Evolutionary conservation across 1,140 invertebrate genomes (phyloP).

Genomic region (Heliconius hermathena): DNA sequence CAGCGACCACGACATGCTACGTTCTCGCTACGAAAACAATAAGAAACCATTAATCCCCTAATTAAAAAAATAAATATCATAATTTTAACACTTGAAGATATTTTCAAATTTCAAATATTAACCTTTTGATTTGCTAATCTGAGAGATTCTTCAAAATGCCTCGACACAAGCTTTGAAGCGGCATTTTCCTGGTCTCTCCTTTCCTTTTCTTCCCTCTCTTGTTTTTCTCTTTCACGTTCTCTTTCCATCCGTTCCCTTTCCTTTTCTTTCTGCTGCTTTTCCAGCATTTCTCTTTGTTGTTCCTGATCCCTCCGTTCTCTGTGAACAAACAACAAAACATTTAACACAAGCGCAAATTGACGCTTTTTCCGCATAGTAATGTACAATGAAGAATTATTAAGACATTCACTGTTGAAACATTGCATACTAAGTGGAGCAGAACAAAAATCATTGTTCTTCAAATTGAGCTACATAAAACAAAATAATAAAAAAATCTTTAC

Average conservation of each 20-base stretch:
- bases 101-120: conserved; percentile 53
- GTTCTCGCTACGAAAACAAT: conserved; percentile 68
- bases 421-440: too few relatives aligned
- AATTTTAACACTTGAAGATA: neutral
- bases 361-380: neutral
- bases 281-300: conserved; percentile 83
- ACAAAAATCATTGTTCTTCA: too few relatives aligned
- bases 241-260: conserved; percentile 81
- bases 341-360: too few relatives aligned
- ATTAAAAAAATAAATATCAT: neutral
- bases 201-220: conserved; percentile 84
- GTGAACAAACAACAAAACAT: conserved; percentile 48
- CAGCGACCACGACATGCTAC: conserved; percentile 79
- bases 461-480: too few relatives aligned
- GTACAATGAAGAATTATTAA: too few relatives aligned
- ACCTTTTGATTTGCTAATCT: conserved; percentile 92
- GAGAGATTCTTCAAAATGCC: conserved; percentile 95
- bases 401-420: too few relatives aligned
- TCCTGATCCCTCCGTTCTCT: conserved; percentile 86
- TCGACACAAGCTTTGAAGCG: conserved; percentile 87
- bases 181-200: conserved; percentile 87
- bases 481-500: neutral
- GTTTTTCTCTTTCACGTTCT: conserved; percentile 82
- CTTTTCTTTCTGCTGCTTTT: conserved; percentile 83
- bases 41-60: neutral